A percentile compares a stretch with the other conserved stretches of the same genome.
Evolutionary conservation across 2,888 invertebrate genomes (phyloP).

Genomic region (Euclidia mi): DNA sequence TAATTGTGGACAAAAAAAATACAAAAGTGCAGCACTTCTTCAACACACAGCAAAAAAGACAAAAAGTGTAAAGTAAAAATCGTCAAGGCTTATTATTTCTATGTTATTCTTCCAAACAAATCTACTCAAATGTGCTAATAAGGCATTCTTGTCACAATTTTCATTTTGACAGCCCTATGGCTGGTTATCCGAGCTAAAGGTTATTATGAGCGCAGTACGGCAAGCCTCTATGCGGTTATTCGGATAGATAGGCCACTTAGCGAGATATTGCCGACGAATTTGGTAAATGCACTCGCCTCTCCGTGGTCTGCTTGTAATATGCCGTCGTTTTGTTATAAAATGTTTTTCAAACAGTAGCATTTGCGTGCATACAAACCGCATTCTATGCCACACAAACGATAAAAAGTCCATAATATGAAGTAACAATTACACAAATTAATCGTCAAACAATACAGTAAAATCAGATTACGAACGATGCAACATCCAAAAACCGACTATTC

Average conservation of each 20-base stretch:
- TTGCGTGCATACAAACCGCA: too few species aligned
- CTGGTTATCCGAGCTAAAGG: slow-evolving; percentile 48
- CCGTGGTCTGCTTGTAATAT: slow-evolving; percentile 39
- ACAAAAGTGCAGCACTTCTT: too few species aligned
- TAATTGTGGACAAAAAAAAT: too few species aligned
- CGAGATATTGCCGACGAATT: slow-evolving; percentile 56
- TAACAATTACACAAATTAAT: slow-evolving; percentile 4
- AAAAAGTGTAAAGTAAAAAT: too few species aligned
- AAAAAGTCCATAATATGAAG: background rate
- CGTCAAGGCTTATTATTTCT: too few species aligned
- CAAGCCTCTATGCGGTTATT: slow-evolving; percentile 56
- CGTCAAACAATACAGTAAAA: slow-evolving; percentile 11
- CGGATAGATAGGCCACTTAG: slow-evolving; percentile 64
- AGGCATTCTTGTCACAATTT: too few species aligned
- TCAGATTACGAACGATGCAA: slow-evolving; percentile 34
- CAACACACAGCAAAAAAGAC: too few species aligned
- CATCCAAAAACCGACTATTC: slow-evolving; percentile 18
- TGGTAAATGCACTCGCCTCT: slow-evolving; percentile 56
- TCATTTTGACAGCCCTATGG: slow-evolving; percentile 12
- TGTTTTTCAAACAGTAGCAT: too few species aligned
- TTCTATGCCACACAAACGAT: too few species aligned
- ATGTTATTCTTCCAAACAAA: too few species aligned
- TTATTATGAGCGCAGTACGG: slow-evolving; percentile 52
- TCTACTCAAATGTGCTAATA: too few species aligned
- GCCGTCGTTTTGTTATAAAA: slow-evolving; percentile 26